Base-by-base conservation (phyloP, 1,140 invertebrate species). In the Heliconius nattereri region DNA sequence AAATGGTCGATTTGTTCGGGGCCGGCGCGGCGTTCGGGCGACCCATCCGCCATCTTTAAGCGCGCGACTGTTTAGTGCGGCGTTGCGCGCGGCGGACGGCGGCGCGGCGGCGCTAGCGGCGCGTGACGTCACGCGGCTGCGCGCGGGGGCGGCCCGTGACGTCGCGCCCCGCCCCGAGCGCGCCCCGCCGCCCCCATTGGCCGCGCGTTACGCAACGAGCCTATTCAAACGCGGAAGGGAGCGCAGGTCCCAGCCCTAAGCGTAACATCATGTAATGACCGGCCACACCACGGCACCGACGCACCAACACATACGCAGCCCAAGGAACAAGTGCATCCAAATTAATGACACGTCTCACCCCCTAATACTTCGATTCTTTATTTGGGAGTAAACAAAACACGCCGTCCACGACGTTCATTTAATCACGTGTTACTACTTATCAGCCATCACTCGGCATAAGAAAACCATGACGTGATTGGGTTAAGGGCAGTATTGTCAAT, bases 41-140 rank as follows among this genome's bases (percentile, higher is more conserved):
- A 93, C 91, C 93, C 94, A 93, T 95, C 93, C 94, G 93, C 93
- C 94, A 95, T 95, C 91, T 94, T 94, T 93, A 89, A 93, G 91
- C 89, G 91, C 90, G 86, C 91, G 91, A 94, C 89, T 94, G 93
- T 94, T 94, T 94, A 94, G 93, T 94, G 90, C 87, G 82, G 79
- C 86, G 90, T 93, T 93, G 90, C 85, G 81, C 81, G 83, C 79
- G 87, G 78, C 85, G 57, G 81, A 78, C 86, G 81, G 89, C 86
- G 90, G 91, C 92, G 92, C 93, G 92, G 85, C 40, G 32, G 81
- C 89, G 90, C 80, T 87, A 84, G 80, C 80, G 79, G 85, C 80
- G 87, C 86, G 92, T 83, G 88, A 89, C 86, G 60, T 66, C 60
- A 66, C 60, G 60, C 54, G 86, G 85, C 81, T 84, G 78, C 75